Evolutionary conservation across 2,888 invertebrate species (phyloP).

Genomic region (Oscheius sp.): DNA sequence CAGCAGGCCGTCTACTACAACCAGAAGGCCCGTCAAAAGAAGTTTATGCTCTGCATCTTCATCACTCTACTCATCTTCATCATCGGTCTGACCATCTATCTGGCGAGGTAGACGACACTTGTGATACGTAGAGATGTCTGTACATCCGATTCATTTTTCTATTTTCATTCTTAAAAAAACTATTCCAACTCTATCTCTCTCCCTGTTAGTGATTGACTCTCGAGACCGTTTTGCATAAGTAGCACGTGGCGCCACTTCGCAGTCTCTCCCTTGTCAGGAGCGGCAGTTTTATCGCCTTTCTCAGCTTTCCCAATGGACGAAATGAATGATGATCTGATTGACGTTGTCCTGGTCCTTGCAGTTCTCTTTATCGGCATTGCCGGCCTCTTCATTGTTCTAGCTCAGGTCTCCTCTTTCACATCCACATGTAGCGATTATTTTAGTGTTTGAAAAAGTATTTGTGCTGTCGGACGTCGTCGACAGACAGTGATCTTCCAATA

Average conservation of each 20-base stretch:
- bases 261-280: not conserved
- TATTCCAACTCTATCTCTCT: not conserved
- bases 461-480: not conserved
- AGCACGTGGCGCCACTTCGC: constrained; percentile 18
- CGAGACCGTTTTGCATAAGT: not conserved
- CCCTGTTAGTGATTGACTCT: not conserved
- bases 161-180: not conserved
- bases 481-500: too few relatives aligned
- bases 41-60: constrained; percentile 62
- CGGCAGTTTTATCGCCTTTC: not conserved
- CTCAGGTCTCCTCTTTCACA: constrained; percentile 6
- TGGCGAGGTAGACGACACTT: constrained; percentile 37
- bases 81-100: constrained; percentile 59
- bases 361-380: constrained; percentile 28
- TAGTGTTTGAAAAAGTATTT: constrained; percentile 4
- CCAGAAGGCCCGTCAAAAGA: constrained; percentile 69
- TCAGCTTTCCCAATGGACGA: not conserved
- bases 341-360: constrained; percentile 32
- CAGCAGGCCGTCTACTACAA: constrained; percentile 71
- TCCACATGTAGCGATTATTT: not conserved
- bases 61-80: constrained; percentile 60
- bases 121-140: constrained; percentile 12
- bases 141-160: constrained; percentile 10
- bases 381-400: constrained; percentile 11
- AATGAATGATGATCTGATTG: constrained; percentile 32